Conservation (phyloP, 1,140 invertebrate genomes). For the Piezodorus guildinii region DNA sequence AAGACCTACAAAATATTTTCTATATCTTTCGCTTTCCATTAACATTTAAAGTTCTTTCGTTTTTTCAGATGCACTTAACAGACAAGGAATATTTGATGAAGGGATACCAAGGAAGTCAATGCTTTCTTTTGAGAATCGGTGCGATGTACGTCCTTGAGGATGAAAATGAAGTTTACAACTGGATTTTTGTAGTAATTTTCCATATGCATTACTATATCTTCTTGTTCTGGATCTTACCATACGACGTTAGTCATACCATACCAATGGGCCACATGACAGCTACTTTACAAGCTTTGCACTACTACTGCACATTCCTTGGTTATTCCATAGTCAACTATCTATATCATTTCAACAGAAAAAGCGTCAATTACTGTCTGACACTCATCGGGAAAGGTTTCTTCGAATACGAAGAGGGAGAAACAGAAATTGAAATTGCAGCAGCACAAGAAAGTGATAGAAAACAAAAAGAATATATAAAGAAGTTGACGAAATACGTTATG, state of each 20-base stretch:
- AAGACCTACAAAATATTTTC: too few relatives aligned
- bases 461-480: background rate
- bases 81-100: background rate
- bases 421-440: too few relatives aligned
- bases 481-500: conserved; percentile 2
- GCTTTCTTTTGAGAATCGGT: background rate
- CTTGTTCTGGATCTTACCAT: background rate
- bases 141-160: background rate
- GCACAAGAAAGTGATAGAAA: background rate
- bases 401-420: background rate
- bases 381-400: background rate
- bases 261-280: background rate
- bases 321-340: background rate
- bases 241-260: background rate
- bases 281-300: background rate
- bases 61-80: background rate
- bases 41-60: background rate
- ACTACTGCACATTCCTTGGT: background rate
- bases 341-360: conserved; percentile 4
- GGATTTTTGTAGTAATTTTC: background rate
- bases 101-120: background rate
- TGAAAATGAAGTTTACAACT: background rate
- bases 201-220: background rate
- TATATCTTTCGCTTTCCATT: background rate
- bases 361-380: background rate